phyloP scores from a whole-genome alignment of 2,797 vertebrate genomes.

The Rhyacichthys aspro region DNA sequence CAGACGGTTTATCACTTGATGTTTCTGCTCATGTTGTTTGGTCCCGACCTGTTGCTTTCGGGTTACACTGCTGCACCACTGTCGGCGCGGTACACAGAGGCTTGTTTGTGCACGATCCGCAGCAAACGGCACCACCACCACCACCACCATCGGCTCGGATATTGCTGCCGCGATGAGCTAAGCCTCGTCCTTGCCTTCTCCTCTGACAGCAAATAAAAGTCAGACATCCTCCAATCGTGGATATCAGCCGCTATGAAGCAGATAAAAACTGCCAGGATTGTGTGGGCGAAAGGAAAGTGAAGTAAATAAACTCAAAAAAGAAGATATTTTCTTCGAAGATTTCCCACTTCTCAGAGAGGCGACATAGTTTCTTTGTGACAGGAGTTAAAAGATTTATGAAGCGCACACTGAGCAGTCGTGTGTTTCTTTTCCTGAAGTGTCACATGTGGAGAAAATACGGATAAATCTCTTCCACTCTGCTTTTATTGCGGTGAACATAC shows the following conservation, averaged over 20 bases:
- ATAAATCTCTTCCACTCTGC: constrained; percentile 2
- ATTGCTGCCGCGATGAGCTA: constrained; percentile 45
- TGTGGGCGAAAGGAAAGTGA: constrained; percentile 59
- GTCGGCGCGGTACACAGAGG: constrained; percentile 19
- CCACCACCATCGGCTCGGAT: constrained; percentile 46
- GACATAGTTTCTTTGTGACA: constrained; percentile 69
- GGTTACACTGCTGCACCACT: neutral
- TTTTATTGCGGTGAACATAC: constrained; percentile 27
- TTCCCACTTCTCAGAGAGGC: constrained; percentile 51
- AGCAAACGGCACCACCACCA: constrained; percentile 30
- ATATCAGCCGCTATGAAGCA: constrained; percentile 64
- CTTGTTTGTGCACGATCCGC: constrained; percentile 58
- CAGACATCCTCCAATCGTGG: constrained; percentile 60
- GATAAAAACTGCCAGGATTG: constrained; percentile 67
- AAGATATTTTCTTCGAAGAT: constrained; percentile 63
- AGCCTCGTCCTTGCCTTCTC: constrained; percentile 58
- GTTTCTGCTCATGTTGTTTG: constrained; percentile 4
- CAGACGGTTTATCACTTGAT: too few relatives aligned
- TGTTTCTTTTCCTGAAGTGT: neutral
- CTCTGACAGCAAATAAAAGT: constrained; percentile 66
- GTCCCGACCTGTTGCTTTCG: constrained; percentile 19
- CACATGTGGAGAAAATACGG: neutral
- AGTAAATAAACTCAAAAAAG: constrained; percentile 68
- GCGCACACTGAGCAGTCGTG: neutral
- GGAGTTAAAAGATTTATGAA: constrained; percentile 75